Evolutionary conservation across 2,888 invertebrate genomes (phyloP).

Genomic region (Cheilosia grossa): DNA sequence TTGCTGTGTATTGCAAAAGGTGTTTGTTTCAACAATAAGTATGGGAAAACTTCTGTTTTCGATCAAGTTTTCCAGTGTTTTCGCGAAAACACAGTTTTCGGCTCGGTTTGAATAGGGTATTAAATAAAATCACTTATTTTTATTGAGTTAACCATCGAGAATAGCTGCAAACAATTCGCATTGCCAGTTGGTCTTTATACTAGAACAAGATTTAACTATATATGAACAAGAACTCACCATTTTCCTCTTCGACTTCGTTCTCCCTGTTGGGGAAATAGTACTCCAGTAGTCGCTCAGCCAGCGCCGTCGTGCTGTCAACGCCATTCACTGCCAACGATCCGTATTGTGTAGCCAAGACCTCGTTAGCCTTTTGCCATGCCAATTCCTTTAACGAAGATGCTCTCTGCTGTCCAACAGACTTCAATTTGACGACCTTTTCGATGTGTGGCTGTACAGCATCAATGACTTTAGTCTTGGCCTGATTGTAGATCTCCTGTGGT

Average conservation of each 20-base stretch:
- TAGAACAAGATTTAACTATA: neutral
- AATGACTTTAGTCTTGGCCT: slow-evolving; percentile 85
- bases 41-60: no score
- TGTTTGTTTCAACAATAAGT: no score
- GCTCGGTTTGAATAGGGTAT: no score
- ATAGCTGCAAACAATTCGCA: no score
- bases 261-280: slow-evolving; percentile 88
- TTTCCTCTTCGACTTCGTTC: slow-evolving; percentile 84
- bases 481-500: slow-evolving; percentile 85
- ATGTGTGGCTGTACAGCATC: slow-evolving; percentile 85
- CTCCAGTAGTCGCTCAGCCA: slow-evolving; percentile 89
- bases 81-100: no score
- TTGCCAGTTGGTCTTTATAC: no score
- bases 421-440: slow-evolving; percentile 81
- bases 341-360: slow-evolving; percentile 87
- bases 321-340: slow-evolving; percentile 88
- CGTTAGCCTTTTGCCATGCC: slow-evolving; percentile 89
- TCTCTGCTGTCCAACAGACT: slow-evolving; percentile 84
- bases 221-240: slow-evolving; percentile 81
- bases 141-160: no score
- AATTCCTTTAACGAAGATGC: slow-evolving; percentile 87
- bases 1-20: no score
- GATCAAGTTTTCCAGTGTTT: no score
- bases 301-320: slow-evolving; percentile 87
- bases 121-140: no score